Conservation (phyloP, 2,113 vertebrate genomes). For the Pheucticus melanocephalus region DNA sequence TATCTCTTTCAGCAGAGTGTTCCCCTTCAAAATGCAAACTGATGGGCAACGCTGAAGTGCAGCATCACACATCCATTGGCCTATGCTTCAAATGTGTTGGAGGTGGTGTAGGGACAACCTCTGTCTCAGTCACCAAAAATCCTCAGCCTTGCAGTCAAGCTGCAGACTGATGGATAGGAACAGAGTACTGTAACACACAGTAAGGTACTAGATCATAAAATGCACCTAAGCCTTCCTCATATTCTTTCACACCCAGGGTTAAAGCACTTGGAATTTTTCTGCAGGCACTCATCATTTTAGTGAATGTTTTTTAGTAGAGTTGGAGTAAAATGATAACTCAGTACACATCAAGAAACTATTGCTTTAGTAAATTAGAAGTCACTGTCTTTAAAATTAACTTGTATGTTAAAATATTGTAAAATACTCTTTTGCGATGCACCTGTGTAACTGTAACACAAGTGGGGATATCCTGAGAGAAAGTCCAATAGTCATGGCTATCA, state of each 20-base stretch:
- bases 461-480: not conserved
- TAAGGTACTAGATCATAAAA: not conserved
- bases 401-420: not conserved
- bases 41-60: not conserved
- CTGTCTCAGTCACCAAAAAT: not conserved
- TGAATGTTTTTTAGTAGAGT: not conserved
- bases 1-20: not conserved
- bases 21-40: not conserved
- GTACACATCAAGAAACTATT: not conserved
- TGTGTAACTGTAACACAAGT: not conserved
- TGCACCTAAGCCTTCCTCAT: not conserved
- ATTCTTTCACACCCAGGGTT: not conserved
- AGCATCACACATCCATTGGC: not conserved
- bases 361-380: not conserved
- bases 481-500: not conserved
- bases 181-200: not conserved
- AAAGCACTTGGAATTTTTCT: not conserved
- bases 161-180: not conserved
- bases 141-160: not conserved
- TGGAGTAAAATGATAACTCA: not conserved
- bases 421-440: not conserved
- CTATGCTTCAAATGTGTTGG: not conserved
- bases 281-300: not conserved
- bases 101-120: not conserved
- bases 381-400: not conserved